Conservation (phyloP, 2,797 vertebrate genomes). For the Sebastiscus tertius region DNA sequence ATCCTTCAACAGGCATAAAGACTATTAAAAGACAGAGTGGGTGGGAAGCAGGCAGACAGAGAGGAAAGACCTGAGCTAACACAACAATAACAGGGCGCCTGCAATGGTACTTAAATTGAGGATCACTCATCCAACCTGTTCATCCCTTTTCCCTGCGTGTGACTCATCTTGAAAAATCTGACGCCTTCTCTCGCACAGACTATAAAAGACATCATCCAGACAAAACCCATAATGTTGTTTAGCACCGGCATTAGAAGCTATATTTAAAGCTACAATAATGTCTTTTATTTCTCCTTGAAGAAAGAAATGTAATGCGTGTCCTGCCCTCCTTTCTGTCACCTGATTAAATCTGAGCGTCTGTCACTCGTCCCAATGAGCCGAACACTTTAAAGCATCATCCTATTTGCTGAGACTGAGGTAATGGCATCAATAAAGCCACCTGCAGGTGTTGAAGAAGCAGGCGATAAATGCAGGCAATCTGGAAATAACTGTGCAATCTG, state of each 20-base stretch:
- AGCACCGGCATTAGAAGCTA: neutral
- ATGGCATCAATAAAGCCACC: neutral
- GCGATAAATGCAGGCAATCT: neutral
- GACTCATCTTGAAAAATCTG: conserved; percentile 28
- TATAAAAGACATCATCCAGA: conserved; percentile 8
- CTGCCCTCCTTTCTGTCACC: neutral
- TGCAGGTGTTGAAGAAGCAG: neutral
- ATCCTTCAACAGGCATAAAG: neutral
- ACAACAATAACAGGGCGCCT: conserved; percentile 5
- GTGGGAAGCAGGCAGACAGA: conserved; percentile 21
- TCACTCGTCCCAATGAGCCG: conserved; percentile 22
- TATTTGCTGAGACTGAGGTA: neutral
- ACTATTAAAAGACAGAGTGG: conserved; percentile 5
- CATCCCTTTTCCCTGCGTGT: neutral
- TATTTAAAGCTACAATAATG: conserved; percentile 5
- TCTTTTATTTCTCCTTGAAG: neutral
- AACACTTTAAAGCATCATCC: neutral
- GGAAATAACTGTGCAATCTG: neutral
- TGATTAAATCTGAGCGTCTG: conserved; percentile 14
- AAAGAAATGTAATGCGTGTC: neutral
- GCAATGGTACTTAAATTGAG: conserved; percentile 3
- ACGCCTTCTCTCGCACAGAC: neutral
- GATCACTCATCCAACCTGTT: conserved; percentile 19
- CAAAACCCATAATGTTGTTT: conserved; percentile 5
- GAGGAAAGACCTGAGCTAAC: neutral